Percentiles rank a stretch among this genome's conserved stretches.
These are phyloP conservation scores for Globia sparganii DNA, from an alignment of 2,888 invertebrate species.

Conservation along the genomic window DNA sequence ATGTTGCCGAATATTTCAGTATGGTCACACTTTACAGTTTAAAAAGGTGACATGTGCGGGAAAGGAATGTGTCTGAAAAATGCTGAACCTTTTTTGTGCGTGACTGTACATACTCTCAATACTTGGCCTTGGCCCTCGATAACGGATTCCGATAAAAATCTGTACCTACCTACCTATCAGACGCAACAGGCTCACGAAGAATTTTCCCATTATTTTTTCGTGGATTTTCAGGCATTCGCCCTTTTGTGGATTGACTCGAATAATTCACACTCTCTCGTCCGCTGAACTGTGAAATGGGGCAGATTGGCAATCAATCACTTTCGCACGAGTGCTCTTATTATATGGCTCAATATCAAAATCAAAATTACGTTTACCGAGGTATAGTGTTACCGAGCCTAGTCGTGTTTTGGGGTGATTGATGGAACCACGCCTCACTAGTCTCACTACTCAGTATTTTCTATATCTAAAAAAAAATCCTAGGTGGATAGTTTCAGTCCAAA, in stretches of 20 bases:
- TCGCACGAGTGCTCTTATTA: conserved; percentile 41
- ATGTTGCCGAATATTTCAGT: conserved; percentile 1
- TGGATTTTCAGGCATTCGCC: conserved; percentile 25
- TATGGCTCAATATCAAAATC: conserved; percentile 17
- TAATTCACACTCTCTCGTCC: conserved; percentile 52
- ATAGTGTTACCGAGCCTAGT: not conserved
- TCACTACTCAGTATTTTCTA: not conserved
- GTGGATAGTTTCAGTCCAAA: not conserved
- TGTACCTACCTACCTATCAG: not conserved
- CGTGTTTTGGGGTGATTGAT: conserved; percentile 5
- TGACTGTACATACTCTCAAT: conserved; percentile 12
- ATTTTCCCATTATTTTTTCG: conserved; percentile 28
- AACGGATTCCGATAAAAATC: conserved; percentile 10
- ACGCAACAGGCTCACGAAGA: conserved; percentile 49
- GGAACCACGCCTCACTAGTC: not conserved
- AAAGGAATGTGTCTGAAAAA: conserved; percentile 28
- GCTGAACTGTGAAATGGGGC: conserved; percentile 56
- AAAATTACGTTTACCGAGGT: conserved; percentile 12
- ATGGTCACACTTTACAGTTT: not conserved
- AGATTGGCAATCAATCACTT: conserved; percentile 71
- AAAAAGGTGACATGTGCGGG: not conserved
- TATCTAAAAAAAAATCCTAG: not conserved
- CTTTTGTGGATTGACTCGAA: conserved; percentile 54
- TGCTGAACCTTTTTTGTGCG: conserved; percentile 14
- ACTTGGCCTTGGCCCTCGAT: not conserved